These are phyloP conservation scores for Nasonovia ribisnigri DNA, from an alignment of 2,888 invertebrate species.

Conservation along the genomic window DNA sequence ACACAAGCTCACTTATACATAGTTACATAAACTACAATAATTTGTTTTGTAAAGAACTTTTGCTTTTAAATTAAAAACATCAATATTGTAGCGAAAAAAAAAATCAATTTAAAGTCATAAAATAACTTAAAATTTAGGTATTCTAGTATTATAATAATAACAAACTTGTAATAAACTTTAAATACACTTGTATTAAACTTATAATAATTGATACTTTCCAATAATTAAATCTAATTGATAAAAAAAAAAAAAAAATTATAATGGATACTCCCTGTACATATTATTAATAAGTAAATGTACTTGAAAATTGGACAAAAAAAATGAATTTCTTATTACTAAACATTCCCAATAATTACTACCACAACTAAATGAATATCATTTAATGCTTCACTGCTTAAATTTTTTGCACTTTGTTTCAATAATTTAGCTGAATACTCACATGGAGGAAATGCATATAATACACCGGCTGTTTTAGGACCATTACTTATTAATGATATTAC, in stretches of 20 bases:
- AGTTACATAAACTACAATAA: not conserved
- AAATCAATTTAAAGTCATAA: not conserved
- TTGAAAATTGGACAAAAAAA: no score
- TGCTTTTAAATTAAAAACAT: conserved; percentile 32
- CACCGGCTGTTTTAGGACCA: conserved; percentile 92
- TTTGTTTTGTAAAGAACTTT: not conserved
- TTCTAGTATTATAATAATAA: not conserved
- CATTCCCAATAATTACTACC: conserved; percentile 92
- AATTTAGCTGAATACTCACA: conserved; percentile 96
- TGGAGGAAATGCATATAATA: conserved; percentile 97
- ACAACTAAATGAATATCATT: conserved; percentile 96
- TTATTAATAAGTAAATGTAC: not conserved
- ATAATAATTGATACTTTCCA: not conserved
- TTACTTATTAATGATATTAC: conserved; percentile 92
- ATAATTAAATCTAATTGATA: not conserved
- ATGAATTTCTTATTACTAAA: conserved; percentile 7
- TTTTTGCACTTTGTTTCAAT: conserved; percentile 89
- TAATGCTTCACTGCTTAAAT: conserved; percentile 87
- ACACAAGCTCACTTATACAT: conserved; percentile 23
- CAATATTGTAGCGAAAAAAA: not conserved
- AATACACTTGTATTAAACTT: not conserved
- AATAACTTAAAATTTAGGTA: not conserved
- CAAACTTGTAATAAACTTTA: no score
- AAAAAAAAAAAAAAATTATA: not conserved
- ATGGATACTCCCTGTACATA: not conserved